phyloP scores from a whole-genome alignment of 2,888 invertebrate genomes.

The Nomada fabriciana region DNA sequence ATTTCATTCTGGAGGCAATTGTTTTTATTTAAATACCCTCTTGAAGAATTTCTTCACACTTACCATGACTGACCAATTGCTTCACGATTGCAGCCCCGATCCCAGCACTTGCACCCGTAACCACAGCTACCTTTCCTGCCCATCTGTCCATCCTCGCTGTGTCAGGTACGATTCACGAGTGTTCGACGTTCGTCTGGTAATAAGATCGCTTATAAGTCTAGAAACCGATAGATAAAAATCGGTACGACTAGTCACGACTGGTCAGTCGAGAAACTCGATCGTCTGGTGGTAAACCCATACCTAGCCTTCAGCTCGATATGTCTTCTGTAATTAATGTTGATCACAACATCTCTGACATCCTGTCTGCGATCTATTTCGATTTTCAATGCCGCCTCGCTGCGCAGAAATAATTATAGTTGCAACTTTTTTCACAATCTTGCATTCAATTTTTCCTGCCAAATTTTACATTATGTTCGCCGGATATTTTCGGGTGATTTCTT shows the following conservation, averaged over 20 bases:
- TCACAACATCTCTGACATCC: constrained; percentile 39
- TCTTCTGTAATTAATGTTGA: constrained; percentile 43
- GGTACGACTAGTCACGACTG: constrained; percentile 32
- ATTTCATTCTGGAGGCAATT: neutral
- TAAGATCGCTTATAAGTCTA: constrained; percentile 71
- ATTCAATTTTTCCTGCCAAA: neutral
- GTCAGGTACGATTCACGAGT: constrained; percentile 47
- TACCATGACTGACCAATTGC: constrained; percentile 82
- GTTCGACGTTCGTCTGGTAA: constrained; percentile 26
- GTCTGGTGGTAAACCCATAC: constrained; percentile 66
- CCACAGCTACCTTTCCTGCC: constrained; percentile 84
- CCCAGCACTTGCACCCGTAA: constrained; percentile 85
- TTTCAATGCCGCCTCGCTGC: neutral
- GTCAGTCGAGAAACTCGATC: constrained; percentile 61
- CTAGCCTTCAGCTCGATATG: constrained; percentile 51
- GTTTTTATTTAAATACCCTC: neutral
- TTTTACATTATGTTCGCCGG: neutral
- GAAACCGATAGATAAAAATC: constrained; percentile 67
- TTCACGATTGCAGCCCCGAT: constrained; percentile 83
- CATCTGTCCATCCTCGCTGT: constrained; percentile 82
- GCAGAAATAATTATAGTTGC: neutral
- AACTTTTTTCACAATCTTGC: neutral
- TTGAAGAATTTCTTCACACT: constrained; percentile 41
- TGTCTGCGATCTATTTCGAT: constrained; percentile 40
- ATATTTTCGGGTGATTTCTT: neutral